A percentile compares a stretch with the other conserved stretches of the same genome.
Evolutionary conservation across 2,888 invertebrate species (phyloP).

Genomic region (Melitaea athalia): DNA sequence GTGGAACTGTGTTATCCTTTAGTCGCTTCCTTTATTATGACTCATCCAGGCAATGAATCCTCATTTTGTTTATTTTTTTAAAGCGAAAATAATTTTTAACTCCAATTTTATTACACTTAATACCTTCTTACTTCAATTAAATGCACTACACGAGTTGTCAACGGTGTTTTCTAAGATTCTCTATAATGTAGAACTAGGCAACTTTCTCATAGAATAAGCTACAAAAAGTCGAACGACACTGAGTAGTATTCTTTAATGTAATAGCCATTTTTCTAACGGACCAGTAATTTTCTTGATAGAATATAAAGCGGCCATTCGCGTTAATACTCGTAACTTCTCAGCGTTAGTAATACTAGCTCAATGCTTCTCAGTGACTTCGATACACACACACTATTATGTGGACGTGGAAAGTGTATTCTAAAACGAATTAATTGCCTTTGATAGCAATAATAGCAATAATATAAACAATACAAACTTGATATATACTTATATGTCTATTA

Average conservation of each 20-base stretch:
- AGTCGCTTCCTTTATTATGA: no score
- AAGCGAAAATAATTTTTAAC: no score
- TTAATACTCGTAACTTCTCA: background rate
- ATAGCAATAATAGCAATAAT: no score
- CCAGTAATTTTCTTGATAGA: conserved; percentile 21
- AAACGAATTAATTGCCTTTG: no score
- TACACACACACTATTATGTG: background rate
- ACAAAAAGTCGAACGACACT: conserved; percentile 12
- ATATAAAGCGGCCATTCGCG: background rate
- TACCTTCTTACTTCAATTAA: background rate
- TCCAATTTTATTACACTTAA: no score
- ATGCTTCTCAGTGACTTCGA: background rate
- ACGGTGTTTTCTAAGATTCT: conserved; percentile 2
- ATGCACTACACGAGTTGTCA: background rate
- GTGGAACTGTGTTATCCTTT: no score
- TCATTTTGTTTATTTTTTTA: no score
- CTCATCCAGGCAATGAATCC: no score
- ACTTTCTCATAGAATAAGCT: conserved; percentile 7
- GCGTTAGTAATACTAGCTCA: no score
- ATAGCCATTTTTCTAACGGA: conserved; percentile 23
- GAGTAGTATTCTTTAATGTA: background rate
- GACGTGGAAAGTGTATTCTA: no score
- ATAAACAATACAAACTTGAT: no score
- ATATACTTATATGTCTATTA: no score
- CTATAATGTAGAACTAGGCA: conserved; percentile 4